A percentile compares a stretch with the other conserved stretches of the same genome.
Conservation (phyloP, 2,888 invertebrate species). For the Carcina quercana region DNA sequence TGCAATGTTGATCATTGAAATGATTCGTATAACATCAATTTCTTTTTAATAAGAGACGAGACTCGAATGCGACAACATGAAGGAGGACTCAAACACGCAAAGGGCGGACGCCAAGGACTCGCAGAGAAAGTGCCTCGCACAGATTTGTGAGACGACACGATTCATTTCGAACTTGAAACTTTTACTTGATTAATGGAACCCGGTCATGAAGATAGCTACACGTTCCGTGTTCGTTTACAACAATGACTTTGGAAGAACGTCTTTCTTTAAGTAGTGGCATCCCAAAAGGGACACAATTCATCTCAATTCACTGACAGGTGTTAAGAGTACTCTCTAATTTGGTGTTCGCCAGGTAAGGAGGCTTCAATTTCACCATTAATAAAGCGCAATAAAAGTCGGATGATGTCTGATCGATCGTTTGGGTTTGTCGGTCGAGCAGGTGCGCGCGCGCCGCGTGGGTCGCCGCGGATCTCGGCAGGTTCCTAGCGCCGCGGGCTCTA, state of each 20-base stretch:
- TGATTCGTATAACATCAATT: no score
- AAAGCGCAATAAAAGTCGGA: constrained; percentile 24
- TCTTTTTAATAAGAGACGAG: no score
- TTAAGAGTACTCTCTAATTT: constrained; percentile 14
- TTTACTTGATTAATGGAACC: constrained; percentile 15
- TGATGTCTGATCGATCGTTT: constrained; percentile 22
- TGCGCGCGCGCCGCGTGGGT: constrained; percentile 20
- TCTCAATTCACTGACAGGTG: constrained; percentile 1
- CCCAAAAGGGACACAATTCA: background rate
- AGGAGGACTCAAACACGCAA: constrained; percentile 10
- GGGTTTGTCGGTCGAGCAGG: constrained; percentile 27
- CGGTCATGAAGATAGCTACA: no score
- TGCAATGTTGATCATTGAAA: no score
- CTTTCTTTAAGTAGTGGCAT: background rate
- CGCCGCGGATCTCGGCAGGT: constrained; percentile 24
- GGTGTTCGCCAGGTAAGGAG: constrained; percentile 17
- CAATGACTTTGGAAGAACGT: no score
- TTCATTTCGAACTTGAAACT: constrained; percentile 10
- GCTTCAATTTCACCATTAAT: constrained; percentile 30
- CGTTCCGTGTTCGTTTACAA: no score
- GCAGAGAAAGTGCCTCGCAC: constrained; percentile 21
- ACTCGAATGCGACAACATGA: no score
- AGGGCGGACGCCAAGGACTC: constrained; percentile 11
- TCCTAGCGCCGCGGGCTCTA: constrained; percentile 26
- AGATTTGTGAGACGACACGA: constrained; percentile 17